Evolutionary conservation across 2,113 vertebrate species (phyloP).

Genomic region (Channa maculata): DNA sequence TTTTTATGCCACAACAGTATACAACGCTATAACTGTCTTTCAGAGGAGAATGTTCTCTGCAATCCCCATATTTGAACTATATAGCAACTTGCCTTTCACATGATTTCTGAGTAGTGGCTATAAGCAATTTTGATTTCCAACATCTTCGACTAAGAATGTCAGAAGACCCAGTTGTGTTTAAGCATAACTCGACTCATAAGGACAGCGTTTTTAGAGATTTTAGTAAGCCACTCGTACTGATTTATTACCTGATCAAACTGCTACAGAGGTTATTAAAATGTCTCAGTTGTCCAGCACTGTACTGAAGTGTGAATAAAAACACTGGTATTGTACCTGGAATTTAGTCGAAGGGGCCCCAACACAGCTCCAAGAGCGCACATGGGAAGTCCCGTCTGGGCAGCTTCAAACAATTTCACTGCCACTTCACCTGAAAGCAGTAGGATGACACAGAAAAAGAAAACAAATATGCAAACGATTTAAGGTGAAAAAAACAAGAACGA

Average conservation of each 20-base stretch:
- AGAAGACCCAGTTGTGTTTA: no score
- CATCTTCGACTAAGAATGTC: no score
- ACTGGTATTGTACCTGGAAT: conserved; percentile 79
- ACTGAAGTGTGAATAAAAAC: not conserved
- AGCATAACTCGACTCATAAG: no score
- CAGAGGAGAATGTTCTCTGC: no score
- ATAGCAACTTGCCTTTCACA: no score
- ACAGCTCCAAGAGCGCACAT: conserved; percentile 94
- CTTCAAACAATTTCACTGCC: conserved; percentile 96
- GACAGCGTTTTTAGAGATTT: no score
- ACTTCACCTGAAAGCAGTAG: conserved; percentile 87
- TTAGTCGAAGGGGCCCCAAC: conserved; percentile 89
- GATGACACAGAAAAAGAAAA: not conserved
- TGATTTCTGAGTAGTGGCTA: no score
- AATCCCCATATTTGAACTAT: no score
- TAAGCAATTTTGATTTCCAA: no score
- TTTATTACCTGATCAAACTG: not conserved
- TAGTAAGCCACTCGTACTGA: no score
- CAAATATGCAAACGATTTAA: not conserved
- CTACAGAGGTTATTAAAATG: not conserved
- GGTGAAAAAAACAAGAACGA: not conserved
- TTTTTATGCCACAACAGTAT: no score
- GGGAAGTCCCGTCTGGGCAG: conserved; percentile 92
- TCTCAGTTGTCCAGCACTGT: not conserved
- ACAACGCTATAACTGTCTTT: no score